Conservation (phyloP, 37 sponge, comb jelly and placozoan genomes). For the Geodia barretti region DNA sequence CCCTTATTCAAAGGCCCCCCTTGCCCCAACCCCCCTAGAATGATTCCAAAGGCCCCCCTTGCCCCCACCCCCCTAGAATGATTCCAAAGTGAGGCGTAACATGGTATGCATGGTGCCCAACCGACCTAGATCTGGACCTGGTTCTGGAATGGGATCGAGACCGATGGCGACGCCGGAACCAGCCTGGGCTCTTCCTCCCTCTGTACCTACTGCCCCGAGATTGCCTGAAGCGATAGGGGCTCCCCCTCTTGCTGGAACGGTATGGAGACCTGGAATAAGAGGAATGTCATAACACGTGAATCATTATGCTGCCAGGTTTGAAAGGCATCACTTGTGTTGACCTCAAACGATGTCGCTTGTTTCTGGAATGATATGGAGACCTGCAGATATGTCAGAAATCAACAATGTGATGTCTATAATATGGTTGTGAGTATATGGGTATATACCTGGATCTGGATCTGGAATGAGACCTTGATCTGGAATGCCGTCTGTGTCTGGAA, state of each 20-base stretch:
- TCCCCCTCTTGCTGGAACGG: not conserved
- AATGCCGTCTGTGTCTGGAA: not conserved
- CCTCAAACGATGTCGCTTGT: not conserved
- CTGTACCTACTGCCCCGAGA: no score
- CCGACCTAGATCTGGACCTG: not conserved
- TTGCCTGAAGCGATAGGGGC: not conserved
- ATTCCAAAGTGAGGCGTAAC: no score
- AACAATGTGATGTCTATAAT: no score
- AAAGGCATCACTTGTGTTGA: no score
- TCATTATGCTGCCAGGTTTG: not conserved
- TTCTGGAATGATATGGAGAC: not conserved
- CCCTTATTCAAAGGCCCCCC: not conserved
- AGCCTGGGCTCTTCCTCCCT: no score
- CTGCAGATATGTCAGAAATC: no score
- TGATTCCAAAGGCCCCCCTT: no score
- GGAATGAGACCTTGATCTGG: constrained; percentile 37
- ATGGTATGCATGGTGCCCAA: no score
- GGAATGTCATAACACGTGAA: not conserved
- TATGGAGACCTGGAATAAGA: constrained; percentile 24
- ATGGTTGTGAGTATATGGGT: not conserved
- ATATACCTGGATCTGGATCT: constrained; percentile 5
- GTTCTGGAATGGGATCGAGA: not conserved
- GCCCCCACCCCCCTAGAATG: no score
- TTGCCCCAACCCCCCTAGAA: no score
- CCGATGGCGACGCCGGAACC: not conserved